Evolutionary conservation across 2,797 vertebrate genomes (phyloP), one percentile per base, ranked within the genome.

Genomic region (Acipenser transmontanus): DNA sequence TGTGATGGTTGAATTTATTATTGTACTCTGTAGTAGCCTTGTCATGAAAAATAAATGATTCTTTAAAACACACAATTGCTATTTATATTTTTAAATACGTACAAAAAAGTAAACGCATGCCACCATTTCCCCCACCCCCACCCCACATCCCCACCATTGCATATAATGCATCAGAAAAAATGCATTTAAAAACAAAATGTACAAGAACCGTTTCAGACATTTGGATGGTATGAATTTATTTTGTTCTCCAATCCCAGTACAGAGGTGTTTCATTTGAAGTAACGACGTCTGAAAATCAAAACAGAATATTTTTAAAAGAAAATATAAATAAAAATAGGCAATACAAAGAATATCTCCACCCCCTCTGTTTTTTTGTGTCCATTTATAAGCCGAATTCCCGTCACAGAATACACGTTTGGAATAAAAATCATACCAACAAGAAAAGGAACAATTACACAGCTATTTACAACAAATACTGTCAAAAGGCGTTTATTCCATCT

Each of bases 401-500:
- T 85, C 79, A 83, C 75, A 69, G 80, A 71, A 72, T 71, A 78
- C 71, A 69, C 34, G 7, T 75, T 71, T 62, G 77, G 72, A 73
- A 68, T 74, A 60, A 65, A 17, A 77, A 67, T 66, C 64, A 50
- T 47, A 66, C 50, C 69, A 70, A 64, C 72, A 67, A 0, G 68
- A 2, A 70, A 61, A 61, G n/a, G 14, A 49, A 62, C 12, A 10
- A 12, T 50, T 51, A 71, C 63, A 67, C 13, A 68, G 50, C 7
- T 59, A 66, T 48, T 50, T 50, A 68, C 68, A 70, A 57, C 60
- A 66, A 66, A 63, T 59, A 66, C 69, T 66, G 61, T 3, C 34
- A 34, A 34, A 34, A 6, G 20, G 0, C 50, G 1, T 57, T 84
- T 67, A 93, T 71, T 93, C 91, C 91, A 93, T 93, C 83, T 93